Percentiles rank a stretch among this genome's conserved stretches.
phyloP scores from a whole-genome alignment of 2,888 invertebrate genomes.

The Drosophila formosana region DNA sequence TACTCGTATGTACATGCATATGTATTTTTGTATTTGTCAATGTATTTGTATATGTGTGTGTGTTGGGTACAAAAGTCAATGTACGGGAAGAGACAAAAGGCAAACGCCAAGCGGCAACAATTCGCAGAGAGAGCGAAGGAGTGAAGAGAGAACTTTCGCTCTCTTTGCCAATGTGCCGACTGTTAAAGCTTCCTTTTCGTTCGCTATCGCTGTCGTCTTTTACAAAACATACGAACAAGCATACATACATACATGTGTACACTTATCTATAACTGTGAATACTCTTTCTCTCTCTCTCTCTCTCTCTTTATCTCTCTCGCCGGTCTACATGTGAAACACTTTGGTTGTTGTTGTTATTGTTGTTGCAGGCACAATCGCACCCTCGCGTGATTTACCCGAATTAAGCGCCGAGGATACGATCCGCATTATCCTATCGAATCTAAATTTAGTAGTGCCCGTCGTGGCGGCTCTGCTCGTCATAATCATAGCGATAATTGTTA shows the following conservation, averaged over 20 bases:
- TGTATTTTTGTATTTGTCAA: slow-evolving; percentile 70
- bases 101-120: not conserved
- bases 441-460: slow-evolving; percentile 97
- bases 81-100: slow-evolving; percentile 39
- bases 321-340: slow-evolving; percentile 66
- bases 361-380: slow-evolving; percentile 98
- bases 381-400: slow-evolving; percentile 93
- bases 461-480: slow-evolving; percentile 96
- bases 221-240: slow-evolving; percentile 20
- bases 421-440: slow-evolving; percentile 94
- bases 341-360: slow-evolving; percentile 83
- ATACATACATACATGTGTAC: slow-evolving; percentile 8
- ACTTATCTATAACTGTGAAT: slow-evolving; percentile 37
- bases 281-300: slow-evolving; percentile 18
- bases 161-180: slow-evolving; percentile 14
- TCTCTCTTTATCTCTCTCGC: slow-evolving; percentile 28
- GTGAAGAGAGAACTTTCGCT: slow-evolving; percentile 5
- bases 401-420: slow-evolving; percentile 92
- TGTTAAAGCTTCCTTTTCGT: slow-evolving; percentile 14
- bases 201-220: slow-evolving; percentile 31
- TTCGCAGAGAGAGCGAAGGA: slow-evolving; percentile 21
- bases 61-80: slow-evolving; percentile 64
- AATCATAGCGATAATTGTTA: slow-evolving; percentile 96
- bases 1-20: slow-evolving; percentile 4
- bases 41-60: slow-evolving; percentile 81